Evolutionary conservation across 2,797 vertebrate genomes (phyloP), one percentile per base, ranked within the genome.

Genomic region (Picus viridis): DNA sequence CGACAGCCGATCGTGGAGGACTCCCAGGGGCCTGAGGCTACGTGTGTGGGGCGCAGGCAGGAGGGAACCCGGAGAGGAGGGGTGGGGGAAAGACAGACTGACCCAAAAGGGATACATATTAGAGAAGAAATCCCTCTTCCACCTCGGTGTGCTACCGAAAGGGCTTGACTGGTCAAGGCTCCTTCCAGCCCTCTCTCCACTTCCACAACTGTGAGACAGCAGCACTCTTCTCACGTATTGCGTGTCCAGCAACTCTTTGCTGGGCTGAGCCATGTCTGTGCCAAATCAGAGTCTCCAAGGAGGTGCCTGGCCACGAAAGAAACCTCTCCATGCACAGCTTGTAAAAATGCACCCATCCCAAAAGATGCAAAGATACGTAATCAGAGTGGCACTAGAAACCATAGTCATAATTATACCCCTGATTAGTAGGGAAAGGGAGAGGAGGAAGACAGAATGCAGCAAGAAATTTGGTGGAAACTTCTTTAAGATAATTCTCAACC

Each of bases 21-120:
- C 7, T 19, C 30, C 8, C 27, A 11, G 53, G 16, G n/a, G 20
- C 10, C 51, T 47, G 19, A 47, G 45, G 19, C 18, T 47, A 19
- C 45, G 18, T 47, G 45, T 10, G 45, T 47, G 57, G 78, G 82
- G 89, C 91, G 18, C 84, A 96, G 94, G 94, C 93, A 94, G 96
- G 96, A 83, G 94, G 93, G 84, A 92, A 83, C 78, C 91, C 61
- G 47, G 73, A 77, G 96, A 88, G 95, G 65, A 91, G 95, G 72
- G 95, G 92, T 86, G 72, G 91, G 63, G 77, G 77, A 64, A 89
- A 94, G 84, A 82, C 97, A 98, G 98, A 95, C 97, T 97, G 96
- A 97, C 96, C 97, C 97, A 95, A 97, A 94, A 86, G 91, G 97
- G 92, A 97, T 98, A 98, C 98, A 96, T 97, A 93, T 97, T 97